phyloP scores from a whole-genome alignment of 2,113 vertebrate genomes.

The Ellobius talpinus region DNA sequence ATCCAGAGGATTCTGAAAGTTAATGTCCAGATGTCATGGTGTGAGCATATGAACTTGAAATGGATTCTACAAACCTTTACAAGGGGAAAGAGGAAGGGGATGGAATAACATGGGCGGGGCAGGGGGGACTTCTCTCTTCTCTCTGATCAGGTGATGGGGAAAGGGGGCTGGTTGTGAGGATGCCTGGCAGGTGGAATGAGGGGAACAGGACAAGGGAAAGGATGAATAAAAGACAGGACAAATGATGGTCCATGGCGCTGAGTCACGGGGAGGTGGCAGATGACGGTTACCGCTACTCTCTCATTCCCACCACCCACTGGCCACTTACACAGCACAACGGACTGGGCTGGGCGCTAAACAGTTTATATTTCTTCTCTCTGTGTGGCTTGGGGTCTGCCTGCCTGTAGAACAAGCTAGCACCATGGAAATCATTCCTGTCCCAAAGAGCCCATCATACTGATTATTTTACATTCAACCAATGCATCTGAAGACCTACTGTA shows the following conservation, averaged over 20 bases:
- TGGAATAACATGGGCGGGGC: rapidly evolving
- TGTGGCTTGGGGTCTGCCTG: not conserved
- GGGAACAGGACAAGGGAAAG: not conserved
- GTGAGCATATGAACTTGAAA: not conserved
- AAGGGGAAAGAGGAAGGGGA: not conserved
- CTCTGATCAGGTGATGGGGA: not conserved
- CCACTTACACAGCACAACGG: rapidly evolving
- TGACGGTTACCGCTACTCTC: rapidly evolving
- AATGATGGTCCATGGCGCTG: rapidly evolving
- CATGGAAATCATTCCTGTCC: not conserved
- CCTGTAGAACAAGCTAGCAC: rapidly evolving
- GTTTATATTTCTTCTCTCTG: rapidly evolving
- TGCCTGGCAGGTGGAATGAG: rapidly evolving
- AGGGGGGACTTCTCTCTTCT: not conserved
- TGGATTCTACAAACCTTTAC: not conserved
- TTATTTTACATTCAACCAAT: not conserved
- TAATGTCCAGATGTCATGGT: not conserved
- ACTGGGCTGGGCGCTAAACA: rapidly evolving
- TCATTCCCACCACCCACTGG: too few relatives aligned
- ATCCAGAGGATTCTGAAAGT: not conserved
- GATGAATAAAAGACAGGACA: too few relatives aligned
- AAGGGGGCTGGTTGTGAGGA: too few relatives aligned
- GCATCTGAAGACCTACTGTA: conserved; percentile 46
- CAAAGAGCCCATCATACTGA: rapidly evolving
- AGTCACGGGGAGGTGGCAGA: not conserved